These are phyloP conservation scores for Carlito syrichta DNA, from an alignment of 2,113 vertebrate genomes.

Conservation along the genomic window DNA sequence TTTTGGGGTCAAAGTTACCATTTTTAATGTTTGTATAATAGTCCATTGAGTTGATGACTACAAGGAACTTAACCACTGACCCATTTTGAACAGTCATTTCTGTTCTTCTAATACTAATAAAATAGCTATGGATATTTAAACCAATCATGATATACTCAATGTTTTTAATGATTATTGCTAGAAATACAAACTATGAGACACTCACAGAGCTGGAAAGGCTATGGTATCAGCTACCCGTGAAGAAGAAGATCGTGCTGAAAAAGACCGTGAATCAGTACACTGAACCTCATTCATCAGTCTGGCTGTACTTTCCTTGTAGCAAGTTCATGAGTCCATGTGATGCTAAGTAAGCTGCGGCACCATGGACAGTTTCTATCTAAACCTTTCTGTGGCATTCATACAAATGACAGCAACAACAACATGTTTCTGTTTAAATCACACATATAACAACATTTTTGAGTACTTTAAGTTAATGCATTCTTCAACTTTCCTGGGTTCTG, in stretches of 20 bases:
- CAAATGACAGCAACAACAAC: neutral
- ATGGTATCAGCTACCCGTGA: neutral
- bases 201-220: neutral
- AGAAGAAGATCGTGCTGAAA: too few species aligned
- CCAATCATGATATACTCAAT: neutral
- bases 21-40: neutral
- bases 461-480: neutral
- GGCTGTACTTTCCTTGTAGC: neutral
- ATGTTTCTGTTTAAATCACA: constrained; percentile 22
- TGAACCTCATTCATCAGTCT: neutral
- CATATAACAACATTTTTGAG: neutral
- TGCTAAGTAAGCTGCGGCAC: neutral
- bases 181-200: neutral
- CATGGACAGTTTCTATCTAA: neutral
- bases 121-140: neutral
- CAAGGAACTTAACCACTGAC: neutral
- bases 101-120: constrained; percentile 5
- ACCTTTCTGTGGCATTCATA: neutral
- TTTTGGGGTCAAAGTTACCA: neutral
- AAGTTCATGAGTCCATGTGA: neutral
- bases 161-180: neutral
- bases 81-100: neutral
- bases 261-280: neutral
- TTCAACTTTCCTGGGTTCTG: neutral
- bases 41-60: neutral